phyloP scores from a whole-genome alignment of 2,888 invertebrate genomes.

The Zaprionus bogoriensis region DNA sequence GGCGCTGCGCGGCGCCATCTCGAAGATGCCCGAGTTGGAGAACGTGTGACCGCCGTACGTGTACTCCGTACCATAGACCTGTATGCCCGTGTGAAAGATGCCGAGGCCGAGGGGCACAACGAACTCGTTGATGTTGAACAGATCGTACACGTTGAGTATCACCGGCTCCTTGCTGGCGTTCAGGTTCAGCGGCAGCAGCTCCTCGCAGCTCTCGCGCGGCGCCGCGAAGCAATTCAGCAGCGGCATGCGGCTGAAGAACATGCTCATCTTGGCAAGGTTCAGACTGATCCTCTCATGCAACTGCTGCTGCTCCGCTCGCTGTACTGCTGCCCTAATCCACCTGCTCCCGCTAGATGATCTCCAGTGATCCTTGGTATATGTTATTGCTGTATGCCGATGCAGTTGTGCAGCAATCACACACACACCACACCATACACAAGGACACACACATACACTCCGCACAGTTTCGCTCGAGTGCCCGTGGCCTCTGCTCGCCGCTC shows the following conservation, averaged over 20 bases:
- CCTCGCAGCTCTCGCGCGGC: constrained; percentile 13
- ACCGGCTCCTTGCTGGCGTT: constrained; percentile 86
- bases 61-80: constrained; percentile 91
- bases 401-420: too few relatives aligned
- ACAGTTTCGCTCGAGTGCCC: too few relatives aligned
- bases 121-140: constrained; percentile 97
- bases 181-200: constrained; percentile 13
- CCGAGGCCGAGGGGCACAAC: constrained; percentile 96
- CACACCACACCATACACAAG: too few relatives aligned
- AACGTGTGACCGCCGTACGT: constrained; percentile 93
- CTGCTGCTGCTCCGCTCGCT: too few relatives aligned
- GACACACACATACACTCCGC: too few relatives aligned
- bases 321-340: too few relatives aligned
- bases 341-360: too few relatives aligned
- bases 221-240: constrained; percentile 25
- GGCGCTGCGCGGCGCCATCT: constrained; percentile 92
- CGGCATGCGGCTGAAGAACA: constrained; percentile 18
- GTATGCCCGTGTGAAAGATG: constrained; percentile 97
- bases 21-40: constrained; percentile 97
- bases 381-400: too few relatives aligned
- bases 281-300: too few relatives aligned
- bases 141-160: constrained; percentile 97
- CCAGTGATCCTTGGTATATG: too few relatives aligned
- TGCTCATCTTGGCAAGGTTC: constrained; percentile 16
- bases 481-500: too few relatives aligned